phyloP scores from a whole-genome alignment of 37 sponge, comb jelly and placozoan species.

The Chondrosia reniformis region DNA sequence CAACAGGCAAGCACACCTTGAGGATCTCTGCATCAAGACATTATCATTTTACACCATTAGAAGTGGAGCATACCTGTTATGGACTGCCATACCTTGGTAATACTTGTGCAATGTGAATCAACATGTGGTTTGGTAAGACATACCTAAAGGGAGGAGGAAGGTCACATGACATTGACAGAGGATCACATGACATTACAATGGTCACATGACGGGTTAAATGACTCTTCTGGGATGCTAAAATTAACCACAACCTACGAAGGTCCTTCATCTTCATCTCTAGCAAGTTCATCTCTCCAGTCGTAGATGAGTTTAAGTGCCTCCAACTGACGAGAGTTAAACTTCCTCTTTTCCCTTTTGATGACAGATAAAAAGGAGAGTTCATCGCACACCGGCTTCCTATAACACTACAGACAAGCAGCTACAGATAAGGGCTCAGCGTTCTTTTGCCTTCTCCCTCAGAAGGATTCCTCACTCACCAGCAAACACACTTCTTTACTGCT shows the following conservation, averaged over 20 bases:
- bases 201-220: background rate
- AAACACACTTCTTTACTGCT: constrained; percentile 63
- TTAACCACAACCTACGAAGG: constrained; percentile 31
- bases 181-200: too few relatives aligned
- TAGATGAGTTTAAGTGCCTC: constrained; percentile 60
- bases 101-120: constrained; percentile 86
- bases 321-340: constrained; percentile 76
- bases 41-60: background rate
- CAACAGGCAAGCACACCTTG: constrained; percentile 92
- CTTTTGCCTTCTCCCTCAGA: background rate
- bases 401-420: constrained; percentile 25
- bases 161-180: background rate
- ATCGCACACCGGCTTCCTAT: constrained; percentile 63
- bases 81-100: constrained; percentile 40
- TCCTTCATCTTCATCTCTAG: constrained; percentile 92
- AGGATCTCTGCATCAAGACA: constrained; percentile 33
- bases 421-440: background rate
- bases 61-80: background rate
- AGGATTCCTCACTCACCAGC: constrained; percentile 3
- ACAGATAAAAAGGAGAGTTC: constrained; percentile 59
- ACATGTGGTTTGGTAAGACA: constrained; percentile 95
- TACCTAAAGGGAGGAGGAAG: constrained; percentile 22
- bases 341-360: constrained; percentile 52
- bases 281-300: constrained; percentile 77
- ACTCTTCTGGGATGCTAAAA: background rate